Percentiles rank a stretch among this genome's conserved stretches.
Conservation (phyloP, 2,797 vertebrate genomes). For the Micropoecilia bifurca region DNA sequence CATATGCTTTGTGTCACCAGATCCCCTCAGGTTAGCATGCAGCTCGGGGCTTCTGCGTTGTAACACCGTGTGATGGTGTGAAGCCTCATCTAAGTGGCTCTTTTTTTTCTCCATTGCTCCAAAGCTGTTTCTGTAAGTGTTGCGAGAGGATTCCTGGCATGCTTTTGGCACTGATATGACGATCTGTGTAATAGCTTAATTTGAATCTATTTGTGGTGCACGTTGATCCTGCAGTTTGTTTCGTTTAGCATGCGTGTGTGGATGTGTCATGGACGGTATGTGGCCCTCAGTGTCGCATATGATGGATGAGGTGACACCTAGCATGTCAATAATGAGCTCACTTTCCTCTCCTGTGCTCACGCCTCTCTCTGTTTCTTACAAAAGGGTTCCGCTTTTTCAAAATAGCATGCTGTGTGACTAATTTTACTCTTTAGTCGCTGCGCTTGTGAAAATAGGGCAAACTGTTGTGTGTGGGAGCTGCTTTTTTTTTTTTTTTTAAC, state of each 20-base stretch:
- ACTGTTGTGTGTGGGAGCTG: constrained; percentile 40
- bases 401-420: constrained; percentile 50
- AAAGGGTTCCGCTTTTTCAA: constrained; percentile 31
- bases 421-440: constrained; percentile 36
- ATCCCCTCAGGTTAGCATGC: constrained; percentile 62
- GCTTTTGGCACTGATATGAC: neutral
- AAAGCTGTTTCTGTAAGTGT: neutral
- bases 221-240: constrained; percentile 4
- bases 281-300: constrained; percentile 36
- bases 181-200: neutral
- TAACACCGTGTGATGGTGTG: constrained; percentile 53
- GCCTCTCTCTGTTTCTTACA: constrained; percentile 33
- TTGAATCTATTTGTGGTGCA: neutral
- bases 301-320: constrained; percentile 60
- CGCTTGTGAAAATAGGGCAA: constrained; percentile 54
- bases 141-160: constrained; percentile 8
- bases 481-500: constrained; percentile 15
- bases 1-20: constrained; percentile 67
- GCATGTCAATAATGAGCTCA: constrained; percentile 58
- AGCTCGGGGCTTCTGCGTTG: constrained; percentile 43
- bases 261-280: constrained; percentile 9
- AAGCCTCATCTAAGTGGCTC: constrained; percentile 29
- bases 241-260: neutral
- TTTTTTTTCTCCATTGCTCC: constrained; percentile 8
- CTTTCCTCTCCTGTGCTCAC: constrained; percentile 35